Conservation (phyloP, 92 coral and sea anemone genomes). For the Galaxea fascicularis region DNA sequence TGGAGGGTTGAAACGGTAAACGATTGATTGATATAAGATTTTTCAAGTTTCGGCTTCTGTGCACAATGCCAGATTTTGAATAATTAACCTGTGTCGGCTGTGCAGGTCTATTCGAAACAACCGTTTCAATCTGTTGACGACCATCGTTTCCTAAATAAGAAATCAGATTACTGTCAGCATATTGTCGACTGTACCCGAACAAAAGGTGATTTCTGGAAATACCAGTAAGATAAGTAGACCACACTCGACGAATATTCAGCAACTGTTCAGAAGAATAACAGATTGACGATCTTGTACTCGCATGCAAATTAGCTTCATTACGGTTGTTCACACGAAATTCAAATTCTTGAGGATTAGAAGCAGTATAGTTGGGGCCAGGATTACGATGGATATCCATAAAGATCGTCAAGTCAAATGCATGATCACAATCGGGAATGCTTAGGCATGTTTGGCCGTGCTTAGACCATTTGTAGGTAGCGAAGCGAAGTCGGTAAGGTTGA, state of each 20-base stretch:
- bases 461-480: slow-evolving; percentile 47
- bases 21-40: slow-evolving; percentile 17
- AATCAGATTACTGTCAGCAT: slow-evolving; percentile 30
- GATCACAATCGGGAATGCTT: slow-evolving; percentile 40
- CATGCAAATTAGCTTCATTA: slow-evolving; percentile 27
- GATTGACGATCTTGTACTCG: slow-evolving; percentile 26
- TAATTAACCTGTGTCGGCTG: slow-evolving; percentile 8
- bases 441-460: slow-evolving; percentile 56
- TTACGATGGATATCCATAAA: slow-evolving; percentile 48
- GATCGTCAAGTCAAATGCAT: slow-evolving; percentile 48
- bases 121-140: slow-evolving; percentile 33
- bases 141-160: slow-evolving; percentile 33
- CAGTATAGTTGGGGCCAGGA: slow-evolving; percentile 40
- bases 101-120: slow-evolving; percentile 30
- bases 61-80: not conserved
- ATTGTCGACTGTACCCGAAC: slow-evolving; percentile 34
- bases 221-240: slow-evolving; percentile 29
- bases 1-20: slow-evolving; percentile 10
- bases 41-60: slow-evolving; percentile 24
- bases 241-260: slow-evolving; percentile 31
- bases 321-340: slow-evolving; percentile 33
- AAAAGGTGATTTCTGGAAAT: slow-evolving; percentile 33
- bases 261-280: slow-evolving; percentile 35
- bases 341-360: slow-evolving; percentile 34
- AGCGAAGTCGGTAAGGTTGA: slow-evolving; percentile 47